Conservation (phyloP, 1,140 invertebrate species). For the Palaemon carinicauda region DNA sequence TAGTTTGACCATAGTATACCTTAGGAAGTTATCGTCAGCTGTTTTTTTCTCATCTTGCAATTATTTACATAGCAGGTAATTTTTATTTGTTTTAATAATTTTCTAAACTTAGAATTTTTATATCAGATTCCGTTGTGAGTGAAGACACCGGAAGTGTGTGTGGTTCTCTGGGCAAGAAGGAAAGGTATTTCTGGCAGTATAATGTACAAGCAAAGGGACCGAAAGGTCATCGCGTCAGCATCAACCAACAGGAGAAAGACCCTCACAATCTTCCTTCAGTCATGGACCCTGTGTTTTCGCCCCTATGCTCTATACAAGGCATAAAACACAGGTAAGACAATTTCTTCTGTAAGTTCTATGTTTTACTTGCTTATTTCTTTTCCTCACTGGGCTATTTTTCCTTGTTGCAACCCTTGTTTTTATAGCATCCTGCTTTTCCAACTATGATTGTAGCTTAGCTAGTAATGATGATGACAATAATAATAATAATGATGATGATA, state of each 20-base stretch:
- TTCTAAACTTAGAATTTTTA: constrained; percentile 64
- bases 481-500: too few species aligned
- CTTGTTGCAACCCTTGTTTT: too few species aligned
- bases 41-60: not conserved
- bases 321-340: constrained; percentile 81
- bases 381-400: too few species aligned
- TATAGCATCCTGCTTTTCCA: too few species aligned
- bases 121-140: constrained; percentile 74
- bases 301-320: constrained; percentile 85
- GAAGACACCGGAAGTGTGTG: constrained; percentile 66
- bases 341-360: not conserved
- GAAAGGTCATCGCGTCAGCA: constrained; percentile 86
- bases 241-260: constrained; percentile 84
- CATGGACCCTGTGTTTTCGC: constrained; percentile 92
- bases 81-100: constrained; percentile 51
- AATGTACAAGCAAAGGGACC: constrained; percentile 98
- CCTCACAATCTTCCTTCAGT: constrained; percentile 90
- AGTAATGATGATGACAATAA: too few species aligned
- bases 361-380: too few species aligned
- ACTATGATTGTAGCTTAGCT: too few species aligned
- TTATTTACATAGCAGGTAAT: not conserved
- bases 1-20: not conserved
- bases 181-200: constrained; percentile 97
- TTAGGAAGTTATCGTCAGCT: not conserved
- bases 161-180: constrained; percentile 71